These are phyloP conservation scores for Philypnodon macrostomus DNA, from an alignment of 2,797 vertebrate genomes.

Conservation along the genomic window DNA sequence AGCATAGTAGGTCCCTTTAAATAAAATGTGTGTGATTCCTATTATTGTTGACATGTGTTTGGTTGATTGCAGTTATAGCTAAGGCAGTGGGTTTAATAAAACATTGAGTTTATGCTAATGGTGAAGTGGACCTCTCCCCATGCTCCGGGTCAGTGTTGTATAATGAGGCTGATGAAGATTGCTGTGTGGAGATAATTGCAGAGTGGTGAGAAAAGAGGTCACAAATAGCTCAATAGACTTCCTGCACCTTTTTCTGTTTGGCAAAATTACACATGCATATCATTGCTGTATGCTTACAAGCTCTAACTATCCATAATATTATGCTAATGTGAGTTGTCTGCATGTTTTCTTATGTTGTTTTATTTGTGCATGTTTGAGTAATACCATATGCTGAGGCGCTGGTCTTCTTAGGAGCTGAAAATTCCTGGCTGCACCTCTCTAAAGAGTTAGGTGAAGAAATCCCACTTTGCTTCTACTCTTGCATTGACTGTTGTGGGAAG, in stretches of 20 bases:
- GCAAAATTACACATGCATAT: not conserved
- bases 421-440: too few species aligned
- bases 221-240: constrained; percentile 23
- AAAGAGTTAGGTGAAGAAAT: too few species aligned
- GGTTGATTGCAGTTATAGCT: constrained; percentile 22
- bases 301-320: not conserved
- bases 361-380: too few species aligned
- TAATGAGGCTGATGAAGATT: constrained; percentile 52
- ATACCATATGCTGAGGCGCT: too few species aligned
- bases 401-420: too few species aligned
- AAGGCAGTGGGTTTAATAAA: constrained; percentile 42
- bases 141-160: constrained; percentile 45
- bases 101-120: constrained; percentile 52
- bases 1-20: too few species aligned
- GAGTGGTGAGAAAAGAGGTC: constrained; percentile 32
- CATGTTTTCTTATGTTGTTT: too few species aligned
- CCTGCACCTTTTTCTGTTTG: constrained; percentile 1
- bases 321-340: too few species aligned
- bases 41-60: constrained; percentile 10
- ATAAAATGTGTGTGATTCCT: too few species aligned
- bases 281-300: not conserved
- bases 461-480: too few species aligned
- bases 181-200: constrained; percentile 33
- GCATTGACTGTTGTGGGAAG: too few species aligned
- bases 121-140: constrained; percentile 27